Conservation (phyloP, 2,113 vertebrate genomes). For the Sialia sialis region DNA sequence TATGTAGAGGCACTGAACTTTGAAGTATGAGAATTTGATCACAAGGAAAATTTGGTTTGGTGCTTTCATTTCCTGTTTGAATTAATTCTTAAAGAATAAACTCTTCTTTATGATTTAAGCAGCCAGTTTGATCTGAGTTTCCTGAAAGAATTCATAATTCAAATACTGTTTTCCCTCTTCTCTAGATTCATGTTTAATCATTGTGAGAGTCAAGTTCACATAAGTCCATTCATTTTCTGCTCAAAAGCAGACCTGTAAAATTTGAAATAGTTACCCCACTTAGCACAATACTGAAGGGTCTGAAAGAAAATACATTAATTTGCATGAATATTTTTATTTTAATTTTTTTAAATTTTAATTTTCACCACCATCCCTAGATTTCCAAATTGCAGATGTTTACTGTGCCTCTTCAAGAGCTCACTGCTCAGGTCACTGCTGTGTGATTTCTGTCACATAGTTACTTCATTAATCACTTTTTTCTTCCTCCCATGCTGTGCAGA, state of each 20-base stretch:
- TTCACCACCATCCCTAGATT: neutral
- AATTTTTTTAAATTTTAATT: neutral
- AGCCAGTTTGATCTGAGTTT: neutral
- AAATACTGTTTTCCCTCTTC: neutral
- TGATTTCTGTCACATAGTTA: neutral
- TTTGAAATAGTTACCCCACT: neutral
- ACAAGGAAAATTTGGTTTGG: neutral
- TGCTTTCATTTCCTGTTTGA: neutral
- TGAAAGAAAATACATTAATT: neutral
- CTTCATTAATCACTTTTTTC: fast-evolving
- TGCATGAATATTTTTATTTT: neutral
- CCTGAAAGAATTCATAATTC: neutral
- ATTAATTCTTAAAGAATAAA: neutral
- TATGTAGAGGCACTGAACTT: neutral
- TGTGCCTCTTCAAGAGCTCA: neutral
- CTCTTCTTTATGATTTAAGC: neutral
- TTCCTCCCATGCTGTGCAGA: neutral
- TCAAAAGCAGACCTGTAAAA: neutral
- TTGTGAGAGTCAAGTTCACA: neutral
- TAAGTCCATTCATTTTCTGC: neutral
- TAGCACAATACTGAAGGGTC: neutral
- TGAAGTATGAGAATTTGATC: neutral
- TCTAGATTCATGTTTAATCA: neutral
- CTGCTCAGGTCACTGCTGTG: neutral
- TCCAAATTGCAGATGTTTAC: neutral